Percentiles rank a stretch among this genome's conserved stretches.
These are phyloP conservation scores for Lethenteron camtschaticum DNA, from an alignment of 2,113 vertebrate species.

Conservation along the genomic window DNA sequence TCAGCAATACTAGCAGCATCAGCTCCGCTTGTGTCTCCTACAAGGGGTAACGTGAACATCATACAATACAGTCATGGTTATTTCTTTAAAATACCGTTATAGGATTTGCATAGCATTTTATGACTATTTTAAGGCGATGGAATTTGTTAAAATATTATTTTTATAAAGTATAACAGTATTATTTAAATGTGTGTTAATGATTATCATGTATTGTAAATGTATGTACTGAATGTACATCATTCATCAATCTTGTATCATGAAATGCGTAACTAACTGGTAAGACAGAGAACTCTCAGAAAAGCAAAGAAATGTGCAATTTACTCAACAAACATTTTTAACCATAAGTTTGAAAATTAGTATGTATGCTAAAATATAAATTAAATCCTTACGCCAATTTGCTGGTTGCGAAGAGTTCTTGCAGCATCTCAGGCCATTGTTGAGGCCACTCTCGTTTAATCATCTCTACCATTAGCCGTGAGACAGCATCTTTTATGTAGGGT, in stretches of 20 bases:
- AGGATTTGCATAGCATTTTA: not conserved
- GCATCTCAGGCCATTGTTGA: conserved; percentile 88
- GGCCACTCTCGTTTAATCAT: conserved; percentile 98
- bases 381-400: conserved; percentile 56
- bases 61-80: conserved; percentile 8
- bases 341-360: not conserved
- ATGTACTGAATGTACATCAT: not conserved
- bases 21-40: conserved; percentile 85
- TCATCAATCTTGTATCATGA: not conserved
- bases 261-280: not conserved
- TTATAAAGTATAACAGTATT: not conserved
- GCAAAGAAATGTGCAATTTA: too few species aligned
- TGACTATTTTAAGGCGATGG: not conserved
- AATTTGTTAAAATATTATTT: not conserved
- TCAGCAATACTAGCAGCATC: conserved; percentile 82
- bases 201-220: not conserved
- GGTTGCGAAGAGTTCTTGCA: conserved; percentile 66
- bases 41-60: conserved; percentile 14
- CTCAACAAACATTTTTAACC: too few species aligned
- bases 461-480: conserved; percentile 76
- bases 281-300: not conserved
- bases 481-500: conserved; percentile 74
- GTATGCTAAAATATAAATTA: not conserved
- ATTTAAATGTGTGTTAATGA: not conserved
- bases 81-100: not conserved